Evolutionary conservation across 2,888 invertebrate genomes (phyloP), one percentile per base, ranked within the genome.

Genomic region (Penaeus monodon): DNA sequence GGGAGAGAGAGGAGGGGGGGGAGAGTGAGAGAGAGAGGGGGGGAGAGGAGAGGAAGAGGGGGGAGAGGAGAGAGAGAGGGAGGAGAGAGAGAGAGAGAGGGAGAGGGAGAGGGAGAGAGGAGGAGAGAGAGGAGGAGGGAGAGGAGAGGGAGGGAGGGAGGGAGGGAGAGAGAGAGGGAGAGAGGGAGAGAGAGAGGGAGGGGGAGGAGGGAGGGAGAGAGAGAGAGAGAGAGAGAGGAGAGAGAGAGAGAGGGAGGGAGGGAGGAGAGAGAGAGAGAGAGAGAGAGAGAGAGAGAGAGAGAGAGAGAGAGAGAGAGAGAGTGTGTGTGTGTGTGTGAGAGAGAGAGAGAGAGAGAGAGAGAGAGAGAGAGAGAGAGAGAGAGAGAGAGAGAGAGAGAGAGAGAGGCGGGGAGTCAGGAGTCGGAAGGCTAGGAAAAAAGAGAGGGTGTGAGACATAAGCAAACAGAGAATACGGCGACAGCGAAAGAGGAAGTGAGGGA

Each of bases 21-120:
- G 6, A 6, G 6, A 6, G 6, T 4, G 6, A 6, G 6, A 6
- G 6, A 6, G 6, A 6, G 6, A 6, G 6, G 38, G 6, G 38
- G 6, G 38, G 6, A 6, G 38, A 38, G 3, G 38, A 38, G 38
- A 4, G 38, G 6, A 38, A 38, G 3, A 6, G 6, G 6, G 6
- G 6, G 38, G 6, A 38, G 2, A 38, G 6, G 6, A 6, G 6
- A 38, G 2, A 38, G 6, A 38, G 6, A 38, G 2, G 6, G 6
- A 38, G 38, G 6, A 38, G 2, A 38, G 6, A 38, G 6, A 38
- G 6, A 6, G 38, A 38, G 38, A 38, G 38, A 38, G n/a, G n/a
- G n/a, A n/a, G n/a, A n/a, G n/a, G n/a, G n/a, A n/a, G n/a, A n/a
- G n/a, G n/a, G n/a, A n/a, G n/a, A n/a, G n/a, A n/a, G n/a, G n/a